Percentiles rank a stretch among this genome's conserved stretches.
These are phyloP conservation scores for Orycteropus afer DNA, from an alignment of 2,113 vertebrate species.

Conservation along the genomic window DNA sequence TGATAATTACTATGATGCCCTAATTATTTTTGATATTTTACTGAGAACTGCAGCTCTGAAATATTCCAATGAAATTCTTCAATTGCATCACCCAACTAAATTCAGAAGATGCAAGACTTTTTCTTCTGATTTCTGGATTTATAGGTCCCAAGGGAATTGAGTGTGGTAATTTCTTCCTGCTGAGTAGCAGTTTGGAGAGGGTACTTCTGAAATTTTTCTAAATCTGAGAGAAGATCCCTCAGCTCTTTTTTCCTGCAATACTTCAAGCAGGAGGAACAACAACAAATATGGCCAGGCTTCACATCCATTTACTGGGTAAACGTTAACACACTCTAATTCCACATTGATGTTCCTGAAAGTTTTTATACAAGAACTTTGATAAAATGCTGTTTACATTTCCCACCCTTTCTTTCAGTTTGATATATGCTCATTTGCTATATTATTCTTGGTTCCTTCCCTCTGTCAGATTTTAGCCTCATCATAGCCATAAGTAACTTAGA, in stretches of 20 bases:
- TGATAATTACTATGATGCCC: not conserved
- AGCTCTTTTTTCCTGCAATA: not conserved
- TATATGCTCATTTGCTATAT: not conserved
- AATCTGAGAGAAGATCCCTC: slow-evolving; percentile 47
- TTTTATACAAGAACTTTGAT: not conserved
- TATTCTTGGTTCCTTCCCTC: too few relatives aligned
- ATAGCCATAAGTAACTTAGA: not conserved
- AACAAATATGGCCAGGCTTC: not conserved
- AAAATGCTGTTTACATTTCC: not conserved
- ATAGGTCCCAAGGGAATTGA: slow-evolving; percentile 32
- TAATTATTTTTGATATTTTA: slow-evolving; percentile 53
- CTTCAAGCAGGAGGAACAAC: not conserved
- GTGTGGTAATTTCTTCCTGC: slow-evolving; percentile 54
- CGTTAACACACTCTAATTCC: not conserved
- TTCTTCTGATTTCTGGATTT: slow-evolving; percentile 62
- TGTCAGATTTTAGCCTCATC: not conserved
- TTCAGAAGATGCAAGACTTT: not conserved
- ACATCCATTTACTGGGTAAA: not conserved
- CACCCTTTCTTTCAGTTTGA: not conserved
- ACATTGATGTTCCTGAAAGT: not conserved
- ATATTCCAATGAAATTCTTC: slow-evolving; percentile 41
- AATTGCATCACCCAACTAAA: slow-evolving; percentile 45
- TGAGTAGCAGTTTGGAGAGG: slow-evolving; percentile 24
- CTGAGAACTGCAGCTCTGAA: slow-evolving; percentile 59
- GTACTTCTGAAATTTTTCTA: slow-evolving; percentile 63